Percentiles rank a stretch among this genome's conserved stretches.
phyloP scores from a whole-genome alignment of 2,797 vertebrate species.

The Oryzias dopingdopingensis region DNA sequence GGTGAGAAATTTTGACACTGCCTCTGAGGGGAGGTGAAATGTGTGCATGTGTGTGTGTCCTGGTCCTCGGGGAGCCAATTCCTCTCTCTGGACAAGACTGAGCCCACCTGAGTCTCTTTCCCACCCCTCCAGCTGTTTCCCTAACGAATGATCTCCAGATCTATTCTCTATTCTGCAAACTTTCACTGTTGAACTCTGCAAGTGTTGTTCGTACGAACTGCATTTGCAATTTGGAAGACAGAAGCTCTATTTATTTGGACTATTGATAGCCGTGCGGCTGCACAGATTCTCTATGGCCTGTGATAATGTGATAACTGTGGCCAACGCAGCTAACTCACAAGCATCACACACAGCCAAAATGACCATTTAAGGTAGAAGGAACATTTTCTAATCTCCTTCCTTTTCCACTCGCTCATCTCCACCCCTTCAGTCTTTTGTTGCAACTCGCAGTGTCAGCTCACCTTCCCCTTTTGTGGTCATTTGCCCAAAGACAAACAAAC shows the following conservation, averaged over 20 bases:
- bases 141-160: constrained; percentile 25
- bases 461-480: constrained; percentile 38
- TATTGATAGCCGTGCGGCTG: constrained; percentile 25
- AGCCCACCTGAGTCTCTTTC: constrained; percentile 74
- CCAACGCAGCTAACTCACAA: constrained; percentile 48
- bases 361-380: constrained; percentile 79
- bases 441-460: constrained; percentile 42
- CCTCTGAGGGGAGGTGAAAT: constrained; percentile 24
- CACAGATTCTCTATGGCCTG: constrained; percentile 31
- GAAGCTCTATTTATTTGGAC: constrained; percentile 26
- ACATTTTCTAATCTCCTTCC: constrained; percentile 57
- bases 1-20: constrained; percentile 43
- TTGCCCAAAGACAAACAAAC: constrained; percentile 26
- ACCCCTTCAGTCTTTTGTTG: constrained; percentile 51
- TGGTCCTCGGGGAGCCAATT: constrained; percentile 55
- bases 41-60: constrained; percentile 24
- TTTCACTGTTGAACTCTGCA: constrained; percentile 5
- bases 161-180: constrained; percentile 15
- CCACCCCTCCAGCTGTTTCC: constrained; percentile 69
- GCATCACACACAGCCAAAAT: constrained; percentile 65
- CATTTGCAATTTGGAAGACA: not conserved
- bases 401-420: constrained; percentile 38
- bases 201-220: too few species aligned
- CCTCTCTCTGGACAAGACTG: constrained; percentile 62
- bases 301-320: constrained; percentile 24